Base-by-base conservation (phyloP, 2,888 invertebrate species). In the Agriotes lineatus region DNA sequence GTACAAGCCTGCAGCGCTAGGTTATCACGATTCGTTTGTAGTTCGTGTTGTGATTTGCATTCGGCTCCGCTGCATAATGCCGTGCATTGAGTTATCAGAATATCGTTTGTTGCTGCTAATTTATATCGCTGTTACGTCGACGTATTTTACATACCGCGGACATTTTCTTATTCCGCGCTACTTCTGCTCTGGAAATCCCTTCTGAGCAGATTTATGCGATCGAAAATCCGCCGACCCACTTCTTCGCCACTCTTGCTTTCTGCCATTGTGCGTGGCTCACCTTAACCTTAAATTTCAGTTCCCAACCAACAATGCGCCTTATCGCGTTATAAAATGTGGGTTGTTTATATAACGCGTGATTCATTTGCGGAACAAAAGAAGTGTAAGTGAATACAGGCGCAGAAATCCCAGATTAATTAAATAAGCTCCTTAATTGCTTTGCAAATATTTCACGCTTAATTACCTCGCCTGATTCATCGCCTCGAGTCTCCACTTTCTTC, bases 241-340 rank as follows among this genome's bases (percentile, higher is more conserved):
- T n/a, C n/a, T n/a, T n/a, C n/a, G n/a, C n/a, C n/a, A 50, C 45
- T 39, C 25, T 39, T 22, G 25, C 56, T 65, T 68, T 70, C 67
- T 70, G 69, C 16, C 54, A 64, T 48, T 48, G 12, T 48, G 20
- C 50, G 16, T 22, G 76, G 75, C 74, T 80, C 76, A 80, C 82
- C 82, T 82, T 81, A 81, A 82, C 82, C 81, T 82, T 81, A 82
- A 78, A 81, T 79, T 78, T 82, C 76, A 78, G 77, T 82, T 82
- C 82, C 74, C 82, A 82, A 68, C 75, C 61, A 77, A 81, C 82
- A 82, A 82, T 81, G 65, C 62, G 59, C 68, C 71, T 78, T 77
- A 78, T 77, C 76, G 68, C 7, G 62, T 65, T 66, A 60, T 72
- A 75, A 76, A 75, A 70, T 74, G 71, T 72, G 44, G 57, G 75